Base-by-base conservation (phyloP, 2,113 vertebrate species). In the Laterallus jamaicensis region DNA sequence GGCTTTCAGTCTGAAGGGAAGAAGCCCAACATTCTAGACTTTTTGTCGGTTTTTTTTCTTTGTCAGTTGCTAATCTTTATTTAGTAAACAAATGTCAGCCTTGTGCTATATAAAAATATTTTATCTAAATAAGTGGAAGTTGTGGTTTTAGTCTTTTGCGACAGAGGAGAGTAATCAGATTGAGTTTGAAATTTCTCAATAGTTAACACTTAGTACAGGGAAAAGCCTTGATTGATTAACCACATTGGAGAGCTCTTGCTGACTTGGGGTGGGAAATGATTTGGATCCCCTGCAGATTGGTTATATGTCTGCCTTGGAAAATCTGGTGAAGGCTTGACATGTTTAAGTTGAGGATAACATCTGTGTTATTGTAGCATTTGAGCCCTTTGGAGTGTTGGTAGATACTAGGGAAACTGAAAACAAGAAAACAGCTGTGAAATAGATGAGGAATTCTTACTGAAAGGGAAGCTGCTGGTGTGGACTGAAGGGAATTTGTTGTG, bases 1-100 rank as follows among this genome's bases (percentile, higher is more conserved):
- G 86, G 31, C 64, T 96, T 97, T 93, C 47, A 26, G 70, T 92
- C 92, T 95, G 54, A 40, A 82, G n/a, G n/a, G 21, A 55, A 93
- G 54, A 67, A 75, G 52, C 37, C 8, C 0, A 9, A 39, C 29
- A 8, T 86, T 75, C 7, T 29, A 5, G 62, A 49, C 21, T 7
- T 74, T 35, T 52, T 82, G 54, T 37, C 10, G 50, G 58, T 88
- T 56, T 11, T 58, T 69, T 90, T 85, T 52, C 10, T 83, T 87
- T 82, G 29, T 87, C 94, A 91, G 69, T 68, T 93, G 93, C 56
- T 63, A 31, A 63, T 92, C 22, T 95, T 62, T n/a, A 24, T 29
- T 68, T 91, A 89, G 66, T 76, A 63, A 90, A 82, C 87, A 90
- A 73, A 31, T 49, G 82, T 68, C 68, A 84, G 12, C 70, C 90